Conservation (phyloP, 2,797 vertebrate genomes). For the Schizopygopsis pylzovi region DNA sequence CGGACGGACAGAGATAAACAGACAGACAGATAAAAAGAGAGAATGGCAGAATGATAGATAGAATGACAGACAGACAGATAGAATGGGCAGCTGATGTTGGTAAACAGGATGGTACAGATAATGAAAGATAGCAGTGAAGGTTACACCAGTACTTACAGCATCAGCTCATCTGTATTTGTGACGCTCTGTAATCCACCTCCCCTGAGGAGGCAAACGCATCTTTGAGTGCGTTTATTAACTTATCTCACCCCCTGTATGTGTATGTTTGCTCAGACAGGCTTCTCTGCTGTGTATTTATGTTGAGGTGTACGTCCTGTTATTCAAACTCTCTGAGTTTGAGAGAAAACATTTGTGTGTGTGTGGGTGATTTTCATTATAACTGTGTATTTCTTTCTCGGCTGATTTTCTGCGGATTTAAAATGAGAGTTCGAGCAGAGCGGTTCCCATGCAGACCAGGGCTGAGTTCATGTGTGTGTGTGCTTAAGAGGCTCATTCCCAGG, state of each 20-base stretch:
- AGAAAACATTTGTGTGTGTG: neutral
- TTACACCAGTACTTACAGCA: constrained; percentile 3
- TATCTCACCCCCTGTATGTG: constrained; percentile 11
- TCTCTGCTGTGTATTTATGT: constrained; percentile 43
- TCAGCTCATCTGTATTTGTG: constrained; percentile 41
- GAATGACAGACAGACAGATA: neutral
- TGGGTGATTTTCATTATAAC: constrained; percentile 41
- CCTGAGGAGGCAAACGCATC: constrained; percentile 61
- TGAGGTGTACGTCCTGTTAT: constrained; percentile 45
- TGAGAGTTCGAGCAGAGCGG: neutral
- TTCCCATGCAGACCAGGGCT: constrained; percentile 16
- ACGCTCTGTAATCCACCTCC: constrained; percentile 67
- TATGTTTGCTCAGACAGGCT: constrained; percentile 10
- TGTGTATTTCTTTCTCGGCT: constrained; percentile 7
- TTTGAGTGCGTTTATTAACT: constrained; percentile 48
- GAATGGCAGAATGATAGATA: neutral
- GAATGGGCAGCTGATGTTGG: neutral
- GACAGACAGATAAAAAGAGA: neutral
- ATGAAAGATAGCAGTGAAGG: constrained; percentile 39
- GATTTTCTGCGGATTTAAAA: constrained; percentile 30
- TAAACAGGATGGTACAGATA: constrained; percentile 21
- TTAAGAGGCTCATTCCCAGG: constrained; percentile 65
- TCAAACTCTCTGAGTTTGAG: constrained; percentile 30
- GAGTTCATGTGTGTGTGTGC: constrained; percentile 43
- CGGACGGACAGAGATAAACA: neutral